Evolutionary conservation across 2,888 invertebrate genomes (phyloP).

Genomic region (Drosophila melanocephala): DNA sequence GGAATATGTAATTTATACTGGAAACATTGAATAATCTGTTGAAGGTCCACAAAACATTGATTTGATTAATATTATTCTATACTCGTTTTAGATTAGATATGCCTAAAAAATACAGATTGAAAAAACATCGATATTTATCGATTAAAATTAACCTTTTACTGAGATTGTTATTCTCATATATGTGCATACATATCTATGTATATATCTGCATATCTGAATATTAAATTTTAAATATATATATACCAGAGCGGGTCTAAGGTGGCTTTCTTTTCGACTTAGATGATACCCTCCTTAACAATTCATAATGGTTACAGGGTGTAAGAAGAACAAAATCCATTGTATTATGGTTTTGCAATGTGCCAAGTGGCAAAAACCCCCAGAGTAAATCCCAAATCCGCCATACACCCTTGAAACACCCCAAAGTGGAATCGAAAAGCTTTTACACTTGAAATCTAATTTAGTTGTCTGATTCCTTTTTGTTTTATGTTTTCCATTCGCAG

Average conservation of each 20-base stretch:
- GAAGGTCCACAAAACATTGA: too few species aligned
- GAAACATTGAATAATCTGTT: too few species aligned
- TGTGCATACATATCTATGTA: too few species aligned
- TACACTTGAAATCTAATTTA: constrained; percentile 72
- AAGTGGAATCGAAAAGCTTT: constrained; percentile 67
- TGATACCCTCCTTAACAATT: neutral
- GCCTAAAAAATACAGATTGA: neutral
- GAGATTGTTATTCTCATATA: neutral
- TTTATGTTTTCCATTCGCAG: constrained; percentile 45
- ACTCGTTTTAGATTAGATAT: neutral
- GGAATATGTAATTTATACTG: neutral
- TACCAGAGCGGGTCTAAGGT: neutral
- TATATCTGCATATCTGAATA: neutral
- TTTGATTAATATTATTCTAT: neutral
- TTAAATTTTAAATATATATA: neutral
- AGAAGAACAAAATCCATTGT: constrained; percentile 37
- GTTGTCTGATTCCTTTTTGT: constrained; percentile 3
- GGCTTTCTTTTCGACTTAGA: neutral
- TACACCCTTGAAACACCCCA: constrained; percentile 7
- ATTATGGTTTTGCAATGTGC: constrained; percentile 39
- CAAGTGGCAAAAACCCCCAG: constrained; percentile 28
- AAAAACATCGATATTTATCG: neutral
- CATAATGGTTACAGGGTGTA: constrained; percentile 6
- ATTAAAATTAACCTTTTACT: neutral
- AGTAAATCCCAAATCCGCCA: neutral